A percentile compares a stretch with the other conserved stretches of the same genome.
phyloP scores from a whole-genome alignment of 2,113 vertebrate species.

The Vicugna pacos region DNA sequence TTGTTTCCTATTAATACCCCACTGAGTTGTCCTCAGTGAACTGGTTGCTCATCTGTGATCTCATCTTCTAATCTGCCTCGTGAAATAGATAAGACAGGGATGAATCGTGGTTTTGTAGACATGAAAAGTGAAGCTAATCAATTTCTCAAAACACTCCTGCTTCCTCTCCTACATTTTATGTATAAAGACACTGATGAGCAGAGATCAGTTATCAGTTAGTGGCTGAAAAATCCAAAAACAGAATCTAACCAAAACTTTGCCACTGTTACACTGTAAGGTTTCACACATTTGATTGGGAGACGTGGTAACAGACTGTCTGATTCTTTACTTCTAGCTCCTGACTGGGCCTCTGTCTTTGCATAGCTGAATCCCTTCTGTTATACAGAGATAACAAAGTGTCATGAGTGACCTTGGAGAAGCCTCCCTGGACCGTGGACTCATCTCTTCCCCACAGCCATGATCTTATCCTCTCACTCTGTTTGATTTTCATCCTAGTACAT shows the following conservation, averaged over 20 bases:
- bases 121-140: conserved; percentile 25
- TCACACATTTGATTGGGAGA: background rate
- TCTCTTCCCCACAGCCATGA: background rate
- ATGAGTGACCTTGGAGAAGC: background rate
- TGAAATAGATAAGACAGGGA: background rate
- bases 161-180: background rate
- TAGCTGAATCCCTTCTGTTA: background rate
- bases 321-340: background rate
- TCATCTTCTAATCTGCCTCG: background rate
- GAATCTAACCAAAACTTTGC: background rate
- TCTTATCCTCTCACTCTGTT: background rate
- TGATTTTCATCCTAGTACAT: background rate
- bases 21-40: background rate
- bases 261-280: background rate
- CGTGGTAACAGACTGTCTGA: background rate
- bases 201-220: background rate
- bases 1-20: background rate
- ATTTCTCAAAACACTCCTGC: background rate
- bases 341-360: background rate
- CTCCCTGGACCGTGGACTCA: background rate
- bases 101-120: background rate
- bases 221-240: background rate
- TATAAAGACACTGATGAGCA: conserved; percentile 5
- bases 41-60: background rate
- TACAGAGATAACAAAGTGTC: background rate